Conservation (phyloP, 2,113 vertebrate species). For the Limnothrissa miodon region DNA sequence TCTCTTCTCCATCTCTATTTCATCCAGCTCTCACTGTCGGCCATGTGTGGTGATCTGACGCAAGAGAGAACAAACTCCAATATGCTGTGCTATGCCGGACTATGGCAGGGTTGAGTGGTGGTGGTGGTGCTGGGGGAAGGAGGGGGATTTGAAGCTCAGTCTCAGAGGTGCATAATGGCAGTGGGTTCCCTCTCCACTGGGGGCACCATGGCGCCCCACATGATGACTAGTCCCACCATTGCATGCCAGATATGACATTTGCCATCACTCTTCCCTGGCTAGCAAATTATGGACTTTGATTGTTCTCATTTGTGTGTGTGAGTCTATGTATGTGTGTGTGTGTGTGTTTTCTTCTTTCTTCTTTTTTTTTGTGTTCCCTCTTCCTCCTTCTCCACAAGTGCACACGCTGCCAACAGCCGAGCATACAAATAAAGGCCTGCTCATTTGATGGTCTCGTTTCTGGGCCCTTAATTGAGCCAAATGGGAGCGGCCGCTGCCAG, state of each 20-base stretch:
- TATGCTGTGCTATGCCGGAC: conserved; percentile 16
- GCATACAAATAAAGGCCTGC: conserved; percentile 62
- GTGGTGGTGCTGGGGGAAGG: too few species aligned
- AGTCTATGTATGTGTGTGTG: background rate
- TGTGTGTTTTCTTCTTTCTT: background rate
- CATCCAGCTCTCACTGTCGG: conserved; percentile 11
- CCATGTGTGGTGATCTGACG: conserved; percentile 30
- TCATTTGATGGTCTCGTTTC: conserved; percentile 72
- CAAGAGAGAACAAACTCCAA: conserved; percentile 33
- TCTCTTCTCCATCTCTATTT: conserved; percentile 13
- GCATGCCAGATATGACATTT: conserved; percentile 48
- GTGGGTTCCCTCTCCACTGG: conserved; percentile 44
- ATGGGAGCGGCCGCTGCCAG: conserved; percentile 75
- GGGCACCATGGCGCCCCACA: conserved; percentile 50
- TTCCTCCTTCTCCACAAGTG: background rate
- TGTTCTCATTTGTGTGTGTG: conserved; percentile 63
- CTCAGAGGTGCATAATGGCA: conserved; percentile 29
- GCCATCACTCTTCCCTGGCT: conserved; percentile 60
- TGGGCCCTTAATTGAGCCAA: conserved; percentile 76
- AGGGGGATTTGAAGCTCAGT: background rate
- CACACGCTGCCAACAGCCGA: conserved; percentile 58
- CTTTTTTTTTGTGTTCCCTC: too few species aligned
- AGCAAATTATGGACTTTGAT: conserved; percentile 77
- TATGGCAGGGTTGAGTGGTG: background rate
- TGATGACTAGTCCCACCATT: conserved; percentile 36